phyloP scores from a whole-genome alignment of 1,140 invertebrate genomes.

The Pogonomyrmex barbatus region DNA sequence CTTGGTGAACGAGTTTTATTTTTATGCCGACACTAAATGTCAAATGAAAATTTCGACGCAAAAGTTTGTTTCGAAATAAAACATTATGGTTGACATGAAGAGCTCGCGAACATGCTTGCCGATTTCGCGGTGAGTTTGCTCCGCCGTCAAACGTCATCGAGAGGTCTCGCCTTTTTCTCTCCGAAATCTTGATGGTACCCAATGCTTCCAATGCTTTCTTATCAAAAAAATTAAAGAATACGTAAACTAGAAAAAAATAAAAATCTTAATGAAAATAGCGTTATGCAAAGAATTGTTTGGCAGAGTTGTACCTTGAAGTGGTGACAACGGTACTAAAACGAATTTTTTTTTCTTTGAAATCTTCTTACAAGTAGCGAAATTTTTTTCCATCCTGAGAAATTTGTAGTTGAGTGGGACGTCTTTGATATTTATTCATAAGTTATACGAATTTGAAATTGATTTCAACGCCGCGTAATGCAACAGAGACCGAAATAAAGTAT shows the following conservation, averaged over 20 bases:
- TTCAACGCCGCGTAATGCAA: constrained; percentile 33
- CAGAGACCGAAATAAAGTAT: not conserved
- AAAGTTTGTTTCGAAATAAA: constrained; percentile 62
- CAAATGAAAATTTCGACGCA: constrained; percentile 57
- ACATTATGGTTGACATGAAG: constrained; percentile 62
- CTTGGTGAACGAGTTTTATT: constrained; percentile 57
- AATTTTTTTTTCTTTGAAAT: constrained; percentile 32
- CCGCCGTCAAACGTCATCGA: constrained; percentile 17
- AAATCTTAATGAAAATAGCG: not conserved
- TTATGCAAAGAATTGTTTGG: not conserved
- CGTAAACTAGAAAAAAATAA: not conserved
- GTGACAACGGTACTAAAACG: not conserved
- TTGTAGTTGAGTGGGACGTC: constrained; percentile 38
- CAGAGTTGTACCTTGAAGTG: not conserved
- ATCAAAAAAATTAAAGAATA: not conserved
- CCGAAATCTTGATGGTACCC: not conserved
- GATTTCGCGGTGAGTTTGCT: constrained; percentile 35
- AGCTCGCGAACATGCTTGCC: constrained; percentile 52
- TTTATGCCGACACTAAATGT: constrained; percentile 60
- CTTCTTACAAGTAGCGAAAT: not conserved
- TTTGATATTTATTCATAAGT: constrained; percentile 50
- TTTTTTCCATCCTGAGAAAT: constrained; percentile 34
- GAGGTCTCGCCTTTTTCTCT: constrained; percentile 1
- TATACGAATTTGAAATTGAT: constrained; percentile 66
- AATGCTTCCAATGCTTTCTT: not conserved